Evolutionary conservation across 2,888 invertebrate species (phyloP), one percentile per base, ranked within the genome.

Genomic region (Brassicogethes aeneus): DNA sequence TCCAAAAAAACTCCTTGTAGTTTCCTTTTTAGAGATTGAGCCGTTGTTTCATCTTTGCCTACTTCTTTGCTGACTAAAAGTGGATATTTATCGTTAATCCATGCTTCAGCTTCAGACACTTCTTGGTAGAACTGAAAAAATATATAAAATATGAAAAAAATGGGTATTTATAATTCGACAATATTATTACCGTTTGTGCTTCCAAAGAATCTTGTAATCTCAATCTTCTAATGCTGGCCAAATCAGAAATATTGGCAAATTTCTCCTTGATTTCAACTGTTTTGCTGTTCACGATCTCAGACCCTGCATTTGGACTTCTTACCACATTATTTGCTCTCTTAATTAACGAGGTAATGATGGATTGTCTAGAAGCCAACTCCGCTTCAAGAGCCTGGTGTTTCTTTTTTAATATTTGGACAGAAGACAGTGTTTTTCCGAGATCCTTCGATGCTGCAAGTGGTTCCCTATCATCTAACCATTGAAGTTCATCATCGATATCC

Each of bases 11-110:
- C 66, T 2, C 81, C 85, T 59, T 93, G 92, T 17, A 96, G 70
- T 53, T 92, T 83, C 60, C 93, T 80, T 55, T 85, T 73, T 45
- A 93, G 76, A 2, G 84, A 80, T 53, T 83, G 81, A 0, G 91
- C 91, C 0, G 93, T 88, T 56, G 92, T 87, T 67, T 95, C 94
- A 66, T 97, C 96, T 46, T 88, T 85, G 0, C 95, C 96, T 34
- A 85, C 81, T 64, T 95, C 94, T 5, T 73, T 70, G 0, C 84
- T 82, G 0, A 76, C 75, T 17, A 92, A 68, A 34, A 83, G 74
- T 0, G 87, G 85, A 13, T 80, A 76, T 48, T 91, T 89, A 56
- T 93, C 93, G 33, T 77, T 72, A 57, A 96, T 83, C 94, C 95
- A 96, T n/a, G 85, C 80, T 55, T 90, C 87, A 0, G 91, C 88